phyloP scores from a whole-genome alignment of 2,113 vertebrate species.

The Callipepla squamata region DNA sequence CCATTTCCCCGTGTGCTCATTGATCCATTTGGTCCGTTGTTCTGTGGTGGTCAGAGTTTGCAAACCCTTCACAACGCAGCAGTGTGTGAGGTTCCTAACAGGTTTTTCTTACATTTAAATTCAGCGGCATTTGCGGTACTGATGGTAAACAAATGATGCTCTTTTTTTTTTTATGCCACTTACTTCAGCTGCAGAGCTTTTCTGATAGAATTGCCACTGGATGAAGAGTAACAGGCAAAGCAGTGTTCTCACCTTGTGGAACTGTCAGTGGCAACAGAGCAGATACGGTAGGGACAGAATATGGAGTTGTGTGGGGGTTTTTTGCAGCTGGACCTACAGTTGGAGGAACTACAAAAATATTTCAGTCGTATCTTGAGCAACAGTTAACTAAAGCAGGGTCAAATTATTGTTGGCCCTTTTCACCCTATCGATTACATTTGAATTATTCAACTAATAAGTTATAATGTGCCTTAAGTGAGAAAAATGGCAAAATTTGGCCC shows the following conservation, averaged over 20 bases:
- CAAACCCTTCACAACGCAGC: background rate
- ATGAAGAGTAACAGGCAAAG: background rate
- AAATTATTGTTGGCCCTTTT: background rate
- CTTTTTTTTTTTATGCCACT: rapidly evolving
- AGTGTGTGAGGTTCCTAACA: background rate
- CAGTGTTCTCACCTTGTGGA: background rate
- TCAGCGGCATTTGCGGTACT: slow-evolving; percentile 28
- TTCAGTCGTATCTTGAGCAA: rapidly evolving
- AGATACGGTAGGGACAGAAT: background rate
- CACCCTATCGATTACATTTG: background rate
- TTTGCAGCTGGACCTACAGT: background rate
- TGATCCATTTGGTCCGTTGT: background rate
- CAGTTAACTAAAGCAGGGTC: background rate
- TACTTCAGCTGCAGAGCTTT: background rate
- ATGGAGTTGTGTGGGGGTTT: background rate
- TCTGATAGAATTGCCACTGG: background rate
- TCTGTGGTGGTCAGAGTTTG: background rate
- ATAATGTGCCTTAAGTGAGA: background rate
- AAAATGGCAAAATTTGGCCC: background rate
- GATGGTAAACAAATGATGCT: slow-evolving; percentile 19
- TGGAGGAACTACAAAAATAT: background rate
- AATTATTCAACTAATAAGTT: background rate
- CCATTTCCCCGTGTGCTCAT: background rate
- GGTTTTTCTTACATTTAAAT: slow-evolving; percentile 44
- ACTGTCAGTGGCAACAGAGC: background rate